phyloP scores from a whole-genome alignment of 2,113 vertebrate genomes.

The Scophthalmus maximus region DNA sequence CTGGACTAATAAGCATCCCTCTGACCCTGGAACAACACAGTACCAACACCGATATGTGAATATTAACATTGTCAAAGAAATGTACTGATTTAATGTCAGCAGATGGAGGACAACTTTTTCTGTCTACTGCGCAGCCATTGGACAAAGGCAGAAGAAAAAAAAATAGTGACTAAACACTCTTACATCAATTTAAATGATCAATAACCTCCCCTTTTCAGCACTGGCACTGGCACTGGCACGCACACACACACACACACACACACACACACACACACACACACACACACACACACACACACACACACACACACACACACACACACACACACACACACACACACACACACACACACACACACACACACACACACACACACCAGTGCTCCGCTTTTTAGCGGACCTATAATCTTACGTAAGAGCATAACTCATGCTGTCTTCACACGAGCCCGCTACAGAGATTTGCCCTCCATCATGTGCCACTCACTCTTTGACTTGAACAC shows the following conservation, averaged over 20 bases:
- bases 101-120: background rate
- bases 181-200: background rate
- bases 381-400: slow-evolving; percentile 29
- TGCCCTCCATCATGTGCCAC: slow-evolving; percentile 68
- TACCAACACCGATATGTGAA: slow-evolving; percentile 19
- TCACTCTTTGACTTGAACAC: slow-evolving; percentile 95
- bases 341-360: too few relatives aligned
- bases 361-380: background rate
- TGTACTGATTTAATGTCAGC: background rate
- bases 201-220: too few relatives aligned
- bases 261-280: too few relatives aligned
- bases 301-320: too few relatives aligned
- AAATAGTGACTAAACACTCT: background rate
- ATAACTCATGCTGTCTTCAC: slow-evolving; percentile 38
- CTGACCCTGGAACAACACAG: slow-evolving; percentile 84
- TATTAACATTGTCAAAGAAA: background rate
- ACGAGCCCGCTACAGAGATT: background rate
- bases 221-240: too few relatives aligned
- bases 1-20: slow-evolving; percentile 92
- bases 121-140: background rate
- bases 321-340: too few relatives aligned
- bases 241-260: too few relatives aligned
- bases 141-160: background rate
- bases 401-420: slow-evolving; percentile 53
- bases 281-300: too few relatives aligned